phyloP scores from a whole-genome alignment of 2,113 vertebrate genomes.

The Oryzias woworae region DNA sequence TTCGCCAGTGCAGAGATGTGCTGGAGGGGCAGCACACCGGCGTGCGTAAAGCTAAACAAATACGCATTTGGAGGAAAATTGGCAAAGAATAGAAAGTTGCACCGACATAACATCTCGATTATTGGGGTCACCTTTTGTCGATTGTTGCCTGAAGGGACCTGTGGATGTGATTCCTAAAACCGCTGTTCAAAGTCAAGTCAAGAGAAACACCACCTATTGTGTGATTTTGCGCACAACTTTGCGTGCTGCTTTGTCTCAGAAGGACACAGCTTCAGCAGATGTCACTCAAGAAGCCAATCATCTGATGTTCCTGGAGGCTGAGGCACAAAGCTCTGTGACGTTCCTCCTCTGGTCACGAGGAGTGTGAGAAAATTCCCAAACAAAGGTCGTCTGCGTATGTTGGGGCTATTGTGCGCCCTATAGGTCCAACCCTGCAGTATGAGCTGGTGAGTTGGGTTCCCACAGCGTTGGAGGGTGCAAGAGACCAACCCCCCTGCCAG shows the following conservation, averaged over 20 bases:
- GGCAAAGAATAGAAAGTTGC: no score
- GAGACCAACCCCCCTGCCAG: slow-evolving; percentile 44
- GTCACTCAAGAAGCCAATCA: slow-evolving; percentile 26
- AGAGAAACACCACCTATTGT: neutral
- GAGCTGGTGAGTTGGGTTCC: slow-evolving; percentile 47
- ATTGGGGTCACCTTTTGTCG: slow-evolving; percentile 67
- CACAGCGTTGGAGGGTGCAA: slow-evolving; percentile 36
- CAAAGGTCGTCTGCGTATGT: slow-evolving; percentile 64
- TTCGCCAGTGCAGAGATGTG: slow-evolving; percentile 12
- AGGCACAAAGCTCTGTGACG: slow-evolving; percentile 45
- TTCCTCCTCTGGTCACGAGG: slow-evolving; percentile 41
- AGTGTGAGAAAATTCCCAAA: slow-evolving; percentile 59
- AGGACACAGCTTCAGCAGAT: slow-evolving; percentile 33
- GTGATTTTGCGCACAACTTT: slow-evolving; percentile 11
- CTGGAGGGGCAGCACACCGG: slow-evolving; percentile 48
- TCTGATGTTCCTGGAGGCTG: slow-evolving; percentile 5
- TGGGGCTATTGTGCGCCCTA: slow-evolving; percentile 49
- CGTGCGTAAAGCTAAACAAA: slow-evolving; percentile 40
- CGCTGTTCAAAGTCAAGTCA: no score
- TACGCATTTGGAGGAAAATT: no score
- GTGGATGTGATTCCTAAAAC: no score
- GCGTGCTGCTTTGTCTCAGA: slow-evolving; percentile 1
- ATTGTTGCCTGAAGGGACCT: no score
- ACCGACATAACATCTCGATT: slow-evolving; percentile 10
- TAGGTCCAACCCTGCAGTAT: slow-evolving; percentile 40